Percentiles rank a stretch among this genome's conserved stretches.
These are phyloP conservation scores for Sphaerophoria rueppellii DNA, from an alignment of 2,888 invertebrate genomes.

Conservation along the genomic window DNA sequence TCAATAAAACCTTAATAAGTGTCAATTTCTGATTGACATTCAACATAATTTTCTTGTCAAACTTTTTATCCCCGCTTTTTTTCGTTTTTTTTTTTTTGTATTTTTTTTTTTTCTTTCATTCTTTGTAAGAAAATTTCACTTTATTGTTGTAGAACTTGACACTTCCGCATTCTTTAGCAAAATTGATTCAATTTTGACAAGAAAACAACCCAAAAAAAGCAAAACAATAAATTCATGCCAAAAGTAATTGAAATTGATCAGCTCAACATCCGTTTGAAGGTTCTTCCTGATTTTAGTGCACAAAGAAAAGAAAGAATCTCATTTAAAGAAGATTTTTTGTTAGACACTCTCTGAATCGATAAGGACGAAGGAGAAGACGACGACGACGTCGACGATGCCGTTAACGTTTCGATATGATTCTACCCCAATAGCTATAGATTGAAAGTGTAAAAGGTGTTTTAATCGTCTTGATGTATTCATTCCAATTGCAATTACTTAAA, in stretches of 20 bases:
- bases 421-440: not conserved
- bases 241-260: slow-evolving; percentile 66
- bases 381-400: not conserved
- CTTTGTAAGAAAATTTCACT: not conserved
- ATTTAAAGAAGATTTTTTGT: slow-evolving; percentile 14
- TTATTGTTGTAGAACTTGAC: slow-evolving; percentile 17
- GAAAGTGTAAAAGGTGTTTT: slow-evolving; percentile 41
- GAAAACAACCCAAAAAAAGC: not conserved
- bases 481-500: slow-evolving; percentile 58
- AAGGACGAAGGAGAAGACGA: not conserved
- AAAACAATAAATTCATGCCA: slow-evolving; percentile 43
- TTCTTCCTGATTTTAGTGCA: slow-evolving; percentile 6
- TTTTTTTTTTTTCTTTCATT: not conserved
- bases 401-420: not conserved
- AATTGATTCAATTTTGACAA: slow-evolving; percentile 19
- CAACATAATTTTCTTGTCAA: not conserved
- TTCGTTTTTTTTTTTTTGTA: not conserved
- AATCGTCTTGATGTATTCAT: slow-evolving; percentile 59
- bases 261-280: slow-evolving; percentile 38
- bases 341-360: not conserved
- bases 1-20: no score
- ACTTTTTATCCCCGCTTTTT: not conserved
- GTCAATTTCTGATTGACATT: no score
- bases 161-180: not conserved
- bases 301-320: not conserved